Conservation (phyloP, 2,113 vertebrate species). For the Gymnocephalus cernua region DNA sequence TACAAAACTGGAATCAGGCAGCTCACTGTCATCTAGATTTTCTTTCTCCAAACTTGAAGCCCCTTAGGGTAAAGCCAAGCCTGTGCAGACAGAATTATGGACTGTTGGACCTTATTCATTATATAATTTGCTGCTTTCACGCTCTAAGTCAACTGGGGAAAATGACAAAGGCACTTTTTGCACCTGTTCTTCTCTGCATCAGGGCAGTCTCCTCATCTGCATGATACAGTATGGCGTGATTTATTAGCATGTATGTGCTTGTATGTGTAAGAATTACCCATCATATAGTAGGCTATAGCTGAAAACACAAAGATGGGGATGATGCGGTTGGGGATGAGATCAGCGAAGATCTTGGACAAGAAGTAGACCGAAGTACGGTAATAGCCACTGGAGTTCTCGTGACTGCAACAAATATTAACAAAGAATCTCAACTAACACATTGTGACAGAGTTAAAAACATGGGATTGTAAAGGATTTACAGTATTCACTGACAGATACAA, state of each 20-base stretch:
- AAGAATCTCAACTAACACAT: constrained; percentile 1
- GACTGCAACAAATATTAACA: constrained; percentile 60
- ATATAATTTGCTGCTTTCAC: not conserved
- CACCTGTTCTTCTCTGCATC: not conserved
- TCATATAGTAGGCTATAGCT: constrained; percentile 86
- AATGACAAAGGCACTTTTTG: not conserved
- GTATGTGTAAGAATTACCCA: constrained; percentile 74
- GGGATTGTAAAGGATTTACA: not conserved
- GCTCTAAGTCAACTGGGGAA: not conserved
- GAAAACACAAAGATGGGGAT: constrained; percentile 83
- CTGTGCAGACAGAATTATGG: not conserved
- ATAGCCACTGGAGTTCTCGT: constrained; percentile 82
- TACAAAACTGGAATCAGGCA: not conserved
- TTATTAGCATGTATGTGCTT: not conserved
- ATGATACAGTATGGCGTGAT: not conserved
- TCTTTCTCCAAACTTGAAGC: not conserved
- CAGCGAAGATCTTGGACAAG: constrained; percentile 83
- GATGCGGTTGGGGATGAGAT: constrained; percentile 86
- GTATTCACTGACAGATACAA: not conserved
- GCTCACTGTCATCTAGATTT: not conserved
- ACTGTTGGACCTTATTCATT: constrained; percentile 4
- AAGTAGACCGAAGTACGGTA: constrained; percentile 83
- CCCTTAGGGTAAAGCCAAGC: not conserved
- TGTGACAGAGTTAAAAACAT: not conserved
- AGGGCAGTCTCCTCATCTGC: not conserved